Evolutionary conservation across 2,888 invertebrate species (phyloP), one percentile per base, ranked within the genome.

Genomic region (Heterodera filipjevi): DNA sequence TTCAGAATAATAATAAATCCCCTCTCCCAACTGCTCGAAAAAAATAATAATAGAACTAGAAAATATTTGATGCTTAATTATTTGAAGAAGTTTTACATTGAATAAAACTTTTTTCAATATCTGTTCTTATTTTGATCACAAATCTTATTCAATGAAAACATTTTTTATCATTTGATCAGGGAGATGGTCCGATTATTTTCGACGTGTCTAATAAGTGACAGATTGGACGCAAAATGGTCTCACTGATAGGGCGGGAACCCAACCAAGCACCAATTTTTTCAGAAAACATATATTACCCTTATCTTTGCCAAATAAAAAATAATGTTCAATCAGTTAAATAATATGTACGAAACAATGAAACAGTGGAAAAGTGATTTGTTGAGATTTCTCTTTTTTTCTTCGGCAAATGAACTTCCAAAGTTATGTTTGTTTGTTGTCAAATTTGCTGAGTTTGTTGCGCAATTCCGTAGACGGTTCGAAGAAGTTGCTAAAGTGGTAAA

Each of bases 391-490:
- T 39, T 10, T 6, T 39, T 39, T 39, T 39, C 39, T 39, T 39
- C 39, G 39, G 39, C 39, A 3, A 10, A 3, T 59, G 59, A 59
- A 12, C 16, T 49, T 5, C 19, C 16, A 49, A 19, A 44, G 12
- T 44, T 10, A 44, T 53, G 14, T 16, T 22, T 53, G 16, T 53
- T 6, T 59, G 59, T n/a, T 53, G 53, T 59, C 27, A 59, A 3
- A 59, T 59, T 59, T 59, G 59, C 72, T 81, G 80, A 14, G 76
- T 82, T 72, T 85, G 84, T 39, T 83, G 84, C 32, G 84, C 82
- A 71, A 84, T 84, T 16, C 80, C 78, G 76, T 79, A 82, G 35
- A 84, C 82, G 12, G 84, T 85, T 3, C 79, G 71, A n/a, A 84
- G 75, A 8, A 84, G 79, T 70, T 81, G 78, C 75, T 75, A 22